Evolutionary conservation across 2,113 vertebrate species (phyloP), one percentile per base, ranked within the genome.

Genomic region (Phalacrocorax pelagicus): DNA sequence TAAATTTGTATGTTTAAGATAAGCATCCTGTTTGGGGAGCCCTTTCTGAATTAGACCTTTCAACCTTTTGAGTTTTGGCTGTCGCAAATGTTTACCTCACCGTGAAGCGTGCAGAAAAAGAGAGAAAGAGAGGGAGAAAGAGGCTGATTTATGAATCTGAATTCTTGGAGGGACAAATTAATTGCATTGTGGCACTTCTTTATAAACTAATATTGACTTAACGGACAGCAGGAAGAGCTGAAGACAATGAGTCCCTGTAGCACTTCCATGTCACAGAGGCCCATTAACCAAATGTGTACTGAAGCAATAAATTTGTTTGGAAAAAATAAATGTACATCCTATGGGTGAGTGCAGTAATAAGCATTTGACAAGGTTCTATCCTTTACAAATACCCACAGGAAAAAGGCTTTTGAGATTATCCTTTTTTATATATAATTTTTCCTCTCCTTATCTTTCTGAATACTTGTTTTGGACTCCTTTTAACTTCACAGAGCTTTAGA

Each of bases 141-240:
- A 90, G 77, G 72, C 52, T 95, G 96, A 95, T 96, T 94, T 96
- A 95, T 92, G 73, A 95, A 96, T 92, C 91, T 63, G 44, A 94
- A 86, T 89, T 92, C 94, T 95, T 95, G 72, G 36, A 92, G 86
- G 49, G 61, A 82, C 71, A 92, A 96, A 97, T 96, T 94, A 94
- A 93, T 95, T 96, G 81, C 62, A 70, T 63, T 59, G 58, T 91
- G 92, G 73, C 96, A 97, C 97, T 95, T 97, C 96, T 97, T 81
- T 96, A 91, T 88, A 97, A 98, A 94, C 69, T 77, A 96, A 98
- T 96, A 97, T 95, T 96, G 87, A 95, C 90, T 97, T 97, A 97
- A 96, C 95, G 80, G 91, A 92, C 84, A 96, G 86, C 94, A 96
- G 96, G 94, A 97, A 96, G 91, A 87, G 75, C 73, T 44, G 82